Evolutionary conservation across 2,797 vertebrate genomes (phyloP), one percentile per base, ranked within the genome.

Genomic region (Neosalanx taihuensis): DNA sequence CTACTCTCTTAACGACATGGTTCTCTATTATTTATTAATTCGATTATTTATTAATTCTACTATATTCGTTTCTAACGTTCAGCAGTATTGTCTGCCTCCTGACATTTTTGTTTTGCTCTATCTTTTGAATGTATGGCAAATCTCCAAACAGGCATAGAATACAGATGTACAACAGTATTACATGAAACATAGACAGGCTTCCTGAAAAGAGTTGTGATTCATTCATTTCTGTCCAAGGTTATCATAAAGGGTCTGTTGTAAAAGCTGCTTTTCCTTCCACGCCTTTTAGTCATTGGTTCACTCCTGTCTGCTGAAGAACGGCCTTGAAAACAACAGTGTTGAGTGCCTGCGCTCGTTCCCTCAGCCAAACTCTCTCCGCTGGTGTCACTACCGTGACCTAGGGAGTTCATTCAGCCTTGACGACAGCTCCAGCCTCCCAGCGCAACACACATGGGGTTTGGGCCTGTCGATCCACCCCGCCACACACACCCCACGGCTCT

Each of bases 381-480:
- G 6, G 51, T 41, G 53, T 30, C 31, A 31, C 12, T 33, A 70
- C 70, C 30, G 2, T 20, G 53, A 49, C 74, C 80, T 71, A 35
- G 66, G 72, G 76, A 83, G 82, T 87, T 88, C 76, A 81, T 79
- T 69, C 75, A 67, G 81, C 84, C 86, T 86, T 88, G 84, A 81
- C 82, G 89, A 86, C 83, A 78, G 77, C 73, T 75, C 69, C 64
- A 70, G 80, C 62, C 76, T 75, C 65, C n/a, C 53, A 37, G 64
- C 76, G 79, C 80, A 80, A 58, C 67, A 64, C 41, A 68, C 17
- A n/a, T 18, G 67, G 80, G 76, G 76, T 62, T 35, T 67, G 64
- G 64, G 69, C 30, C 46, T 15, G 5, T n/a, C 18, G 6, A 0
- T 15, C 17, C 1, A 4, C 12, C 7, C 33, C 41, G 7, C 30